Percentiles rank a stretch among this genome's conserved stretches.
phyloP scores from a whole-genome alignment of 2,888 invertebrate species.

The Hoplodrina blanda region DNA sequence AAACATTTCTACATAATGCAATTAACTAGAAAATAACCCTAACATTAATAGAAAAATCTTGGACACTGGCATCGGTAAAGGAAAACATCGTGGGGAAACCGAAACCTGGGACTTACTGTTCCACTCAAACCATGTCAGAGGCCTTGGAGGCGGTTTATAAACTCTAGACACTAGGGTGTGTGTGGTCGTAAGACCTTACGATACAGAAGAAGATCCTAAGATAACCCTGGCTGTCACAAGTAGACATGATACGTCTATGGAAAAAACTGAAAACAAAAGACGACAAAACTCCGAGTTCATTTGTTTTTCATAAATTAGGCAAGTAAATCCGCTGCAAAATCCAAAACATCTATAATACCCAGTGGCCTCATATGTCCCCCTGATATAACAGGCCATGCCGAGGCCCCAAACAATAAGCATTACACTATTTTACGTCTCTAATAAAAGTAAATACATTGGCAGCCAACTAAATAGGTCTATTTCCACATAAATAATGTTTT shows the following conservation, averaged over 20 bases:
- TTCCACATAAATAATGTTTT: constrained; percentile 48
- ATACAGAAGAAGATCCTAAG: background rate
- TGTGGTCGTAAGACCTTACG: no score
- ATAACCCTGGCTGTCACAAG: background rate
- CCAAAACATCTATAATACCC: background rate
- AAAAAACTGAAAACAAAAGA: background rate
- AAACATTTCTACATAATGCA: no score
- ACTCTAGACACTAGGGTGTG: no score
- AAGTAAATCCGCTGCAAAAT: background rate
- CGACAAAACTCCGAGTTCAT: background rate
- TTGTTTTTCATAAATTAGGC: background rate
- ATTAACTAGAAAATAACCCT: no score
- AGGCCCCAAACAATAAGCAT: constrained; percentile 48
- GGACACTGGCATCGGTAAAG: no score
- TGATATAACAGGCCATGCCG: constrained; percentile 17
- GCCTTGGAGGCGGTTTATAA: no score
- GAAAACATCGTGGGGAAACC: no score
- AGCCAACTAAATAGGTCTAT: constrained; percentile 54
- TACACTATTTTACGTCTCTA: constrained; percentile 32
- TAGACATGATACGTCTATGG: background rate
- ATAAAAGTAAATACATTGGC: constrained; percentile 54
- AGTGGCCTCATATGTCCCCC: constrained; percentile 8
- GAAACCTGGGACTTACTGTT: no score
- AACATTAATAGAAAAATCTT: no score
- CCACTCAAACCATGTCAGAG: no score